Base-by-base conservation (phyloP, 2,113 vertebrate species). In the Tinamus guttatus region DNA sequence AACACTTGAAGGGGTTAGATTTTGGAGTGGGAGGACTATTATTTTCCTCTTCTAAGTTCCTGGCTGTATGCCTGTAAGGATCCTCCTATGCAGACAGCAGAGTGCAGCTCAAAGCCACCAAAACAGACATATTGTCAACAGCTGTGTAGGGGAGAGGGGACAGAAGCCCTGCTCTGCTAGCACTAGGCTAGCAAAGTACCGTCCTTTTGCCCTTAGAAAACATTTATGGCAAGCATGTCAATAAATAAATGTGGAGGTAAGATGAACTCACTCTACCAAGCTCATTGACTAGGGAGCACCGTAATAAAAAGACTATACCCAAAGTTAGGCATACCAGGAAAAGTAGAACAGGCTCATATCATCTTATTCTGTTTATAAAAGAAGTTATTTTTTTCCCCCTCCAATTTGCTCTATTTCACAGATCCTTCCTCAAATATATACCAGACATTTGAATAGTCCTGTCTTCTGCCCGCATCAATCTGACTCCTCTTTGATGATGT, bases 1-100 rank as follows among this genome's bases (percentile, higher is more conserved):
- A 81, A 67, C 45, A 65, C 13, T 54, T 36, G 7, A 20, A 7
- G 2, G 0, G 0, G 19, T 38, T 45, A 49, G 3, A 4, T 30
- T 89, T 87, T 6, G 12, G 11, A 18, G 9, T 58, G 54, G 19
- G 4, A 70, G 6, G 8, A 74, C n/a, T 59, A 32, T 77, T 59
- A 60, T 60, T 71, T 71, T 59, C 6, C 1, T 70, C 10, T 9
- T 28, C 1, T 11, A 93, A 49, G 11, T 38, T 85, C 78, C 24
- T 86, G 6, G 54, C 13, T 54, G 56, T 78, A 45, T 75, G 4
- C 2, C 7, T 94, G 88, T 40, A 71, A 84, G 41, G 9, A 70
- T n/a, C n/a, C n/a, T n/a, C n/a, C n/a, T n/a, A n/a, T n/a, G 0
- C 18, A 85, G 22, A 58, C 13, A 63, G 70, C 12, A 36, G 7